Evolutionary conservation across 2,113 vertebrate genomes (phyloP).

Genomic region (Grallaria varia): DNA sequence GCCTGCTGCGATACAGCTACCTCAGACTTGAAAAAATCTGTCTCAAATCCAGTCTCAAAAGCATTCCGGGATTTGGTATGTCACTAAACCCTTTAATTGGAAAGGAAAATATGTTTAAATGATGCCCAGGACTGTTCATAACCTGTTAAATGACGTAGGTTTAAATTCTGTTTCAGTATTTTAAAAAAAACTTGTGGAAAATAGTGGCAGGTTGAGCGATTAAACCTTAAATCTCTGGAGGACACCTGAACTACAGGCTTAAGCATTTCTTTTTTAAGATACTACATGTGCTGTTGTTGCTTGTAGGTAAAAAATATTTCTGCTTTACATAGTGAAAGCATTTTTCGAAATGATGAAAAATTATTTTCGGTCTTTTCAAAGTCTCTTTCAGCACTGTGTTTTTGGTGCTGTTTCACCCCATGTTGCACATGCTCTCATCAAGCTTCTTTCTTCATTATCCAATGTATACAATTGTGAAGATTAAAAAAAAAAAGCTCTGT

Average conservation of each 20-base stretch:
- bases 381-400: background rate
- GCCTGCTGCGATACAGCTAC: slow-evolving; percentile 95
- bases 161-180: background rate
- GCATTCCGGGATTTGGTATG: slow-evolving; percentile 94
- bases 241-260: background rate
- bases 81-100: slow-evolving; percentile 7
- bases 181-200: background rate
- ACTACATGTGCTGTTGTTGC: background rate
- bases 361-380: background rate
- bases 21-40: slow-evolving; percentile 96
- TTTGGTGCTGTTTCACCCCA: background rate
- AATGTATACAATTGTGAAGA: background rate
- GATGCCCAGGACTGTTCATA: background rate
- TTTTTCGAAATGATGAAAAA: background rate
- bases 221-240: background rate
- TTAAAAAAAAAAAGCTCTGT: background rate
- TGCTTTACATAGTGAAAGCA: background rate
- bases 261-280: background rate
- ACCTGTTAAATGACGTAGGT: background rate
- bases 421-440: background rate
- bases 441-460: background rate
- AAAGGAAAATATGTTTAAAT: background rate
- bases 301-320: background rate
- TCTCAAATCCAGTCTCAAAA: slow-evolving; percentile 93
- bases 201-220: background rate